Percentiles rank a stretch among this genome's conserved stretches.
phyloP scores from a whole-genome alignment of 2,797 vertebrate genomes.

The Gymnoscopelus braueri region DNA sequence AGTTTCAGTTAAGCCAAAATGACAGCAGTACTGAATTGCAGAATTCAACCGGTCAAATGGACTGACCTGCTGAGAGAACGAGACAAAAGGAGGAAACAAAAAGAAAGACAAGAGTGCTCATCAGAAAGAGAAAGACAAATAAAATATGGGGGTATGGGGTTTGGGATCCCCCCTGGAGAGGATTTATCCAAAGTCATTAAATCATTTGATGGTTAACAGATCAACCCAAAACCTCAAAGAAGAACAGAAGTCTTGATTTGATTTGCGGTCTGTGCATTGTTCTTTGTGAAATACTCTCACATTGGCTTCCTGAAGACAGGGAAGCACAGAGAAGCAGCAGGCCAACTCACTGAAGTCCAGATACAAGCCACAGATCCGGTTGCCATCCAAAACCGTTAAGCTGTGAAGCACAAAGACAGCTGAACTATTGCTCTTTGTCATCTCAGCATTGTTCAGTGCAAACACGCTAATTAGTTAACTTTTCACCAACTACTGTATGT shows the following conservation, averaged over 20 bases:
- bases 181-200: conserved; percentile 12
- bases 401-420: no score
- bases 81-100: background rate
- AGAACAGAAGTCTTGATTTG: conserved; percentile 31
- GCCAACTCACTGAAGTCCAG: conserved; percentile 20
- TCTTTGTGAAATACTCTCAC: conserved; percentile 24
- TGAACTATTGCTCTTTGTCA: no score
- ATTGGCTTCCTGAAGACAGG: conserved; percentile 27
- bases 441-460: no score
- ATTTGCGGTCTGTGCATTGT: conserved; percentile 24
- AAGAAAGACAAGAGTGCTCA: conserved; percentile 5
- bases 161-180: background rate
- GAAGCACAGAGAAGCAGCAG: conserved; percentile 13
- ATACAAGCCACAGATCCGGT: conserved; percentile 22
- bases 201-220: conserved; percentile 20
- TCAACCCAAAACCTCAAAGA: background rate
- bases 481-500: background rate
- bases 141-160: background rate
- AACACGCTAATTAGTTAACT: no score
- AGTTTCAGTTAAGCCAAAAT: background rate
- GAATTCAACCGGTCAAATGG: background rate
- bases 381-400: conserved; percentile 1
- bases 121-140: background rate
- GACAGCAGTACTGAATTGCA: background rate
- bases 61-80: background rate